Base-by-base conservation (phyloP, 1,140 invertebrate species). In the Drosophila nannoptera region DNA sequence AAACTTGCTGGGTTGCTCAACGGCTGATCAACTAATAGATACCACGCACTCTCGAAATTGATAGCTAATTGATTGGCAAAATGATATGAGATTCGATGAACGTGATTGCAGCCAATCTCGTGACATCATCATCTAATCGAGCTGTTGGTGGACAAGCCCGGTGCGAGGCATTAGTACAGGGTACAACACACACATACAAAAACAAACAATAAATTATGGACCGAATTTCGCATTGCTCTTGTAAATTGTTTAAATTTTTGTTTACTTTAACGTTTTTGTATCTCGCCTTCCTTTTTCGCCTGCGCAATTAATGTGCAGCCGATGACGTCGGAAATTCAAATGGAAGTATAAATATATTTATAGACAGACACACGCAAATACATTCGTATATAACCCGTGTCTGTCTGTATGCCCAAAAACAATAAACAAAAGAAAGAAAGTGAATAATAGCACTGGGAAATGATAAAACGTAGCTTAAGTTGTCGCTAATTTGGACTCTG, bases 291-390 rank as follows among this genome's bases (percentile, higher is more conserved):
- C 53, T 40, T 65, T 64, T 66, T 72, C 49, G 71, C 45, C 29
- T 58, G 52, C 72, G 59, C 62, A 84, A 78, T 70, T 78, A 77
- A 83, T 83, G 78, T 83, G 68, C 58, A 61, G 65, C 70, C 59
- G 50, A 84, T 84, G 80, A 77, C 80, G 76, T 84, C 73, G 80
- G 66, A 74, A 70, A 76, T 76, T 69, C 73, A 43, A 74, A 83
- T 76, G 76, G 73, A 49, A 71, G 73, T 53, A 77, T 59, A 58
- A 54, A 56, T 45, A 67, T 42, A 53, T 35, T 33, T 22, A 56
- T 32, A 72, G 61, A 60, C 60, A 45, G 65, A 73, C 12, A 7
- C 40, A 7, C 33, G n/a, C 8, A 42, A 43, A 59, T 36, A 42
- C 32, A 16, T 42, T 35, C 14, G 32, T n/a, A 22, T 22, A 22